Conservation (phyloP, 2,888 invertebrate genomes). For the Orchestes rusci region DNA sequence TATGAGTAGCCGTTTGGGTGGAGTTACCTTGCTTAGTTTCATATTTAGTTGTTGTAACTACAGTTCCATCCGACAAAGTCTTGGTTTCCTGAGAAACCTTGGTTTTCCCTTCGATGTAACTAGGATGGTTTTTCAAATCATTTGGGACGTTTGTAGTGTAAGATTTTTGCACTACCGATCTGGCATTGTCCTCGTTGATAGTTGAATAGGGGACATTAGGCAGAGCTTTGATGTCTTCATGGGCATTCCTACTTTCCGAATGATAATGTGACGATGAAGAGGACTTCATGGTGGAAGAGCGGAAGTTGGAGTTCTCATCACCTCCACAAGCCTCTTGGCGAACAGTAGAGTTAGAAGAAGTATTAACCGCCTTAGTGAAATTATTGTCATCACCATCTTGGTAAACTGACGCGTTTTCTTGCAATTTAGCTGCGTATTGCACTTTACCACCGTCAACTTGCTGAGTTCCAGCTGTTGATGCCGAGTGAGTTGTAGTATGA, state of each 20-base stretch:
- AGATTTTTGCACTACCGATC: constrained; percentile 23
- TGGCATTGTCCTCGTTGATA: constrained; percentile 14
- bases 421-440: constrained; percentile 57
- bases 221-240: constrained; percentile 19
- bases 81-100: constrained; percentile 59
- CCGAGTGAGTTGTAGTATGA: constrained; percentile 52
- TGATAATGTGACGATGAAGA: constrained; percentile 37
- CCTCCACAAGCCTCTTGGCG: constrained; percentile 48
- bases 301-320: constrained; percentile 46
- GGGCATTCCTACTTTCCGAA: constrained; percentile 31
- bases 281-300: constrained; percentile 35
- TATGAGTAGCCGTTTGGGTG: constrained; percentile 22
- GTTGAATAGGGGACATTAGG: constrained; percentile 10
- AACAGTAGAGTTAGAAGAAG: constrained; percentile 45
- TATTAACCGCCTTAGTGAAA: constrained; percentile 46
- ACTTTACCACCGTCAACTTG: constrained; percentile 59
- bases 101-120: constrained; percentile 52
- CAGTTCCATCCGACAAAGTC: constrained; percentile 58
- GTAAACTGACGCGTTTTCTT: constrained; percentile 51
- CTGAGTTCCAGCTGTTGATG: constrained; percentile 55
- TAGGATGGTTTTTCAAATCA: constrained; percentile 37
- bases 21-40: constrained; percentile 48
- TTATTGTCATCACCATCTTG: constrained; percentile 51
- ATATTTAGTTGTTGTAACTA: constrained; percentile 60
- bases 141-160: constrained; percentile 35